phyloP scores from a whole-genome alignment of 2,797 vertebrate species.

The Neosilurus hyrtlii region DNA sequence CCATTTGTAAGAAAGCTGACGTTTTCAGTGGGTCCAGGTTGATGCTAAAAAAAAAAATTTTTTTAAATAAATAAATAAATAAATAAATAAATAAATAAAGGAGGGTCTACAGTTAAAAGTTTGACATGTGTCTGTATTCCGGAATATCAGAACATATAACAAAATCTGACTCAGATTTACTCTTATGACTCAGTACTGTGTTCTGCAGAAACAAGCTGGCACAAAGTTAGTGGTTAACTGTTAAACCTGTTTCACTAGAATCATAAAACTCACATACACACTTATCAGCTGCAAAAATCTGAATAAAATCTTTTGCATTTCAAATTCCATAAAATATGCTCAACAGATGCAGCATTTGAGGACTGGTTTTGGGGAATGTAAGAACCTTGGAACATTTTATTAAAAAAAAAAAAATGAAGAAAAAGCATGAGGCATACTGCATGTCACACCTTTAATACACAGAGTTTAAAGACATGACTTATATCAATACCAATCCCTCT shows the following conservation, averaged over 20 bases:
- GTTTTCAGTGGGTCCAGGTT: constrained; percentile 58
- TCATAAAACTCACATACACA: too few species aligned
- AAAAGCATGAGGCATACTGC: not conserved
- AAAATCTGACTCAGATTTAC: not conserved
- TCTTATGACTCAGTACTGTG: not conserved
- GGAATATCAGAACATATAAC: not conserved
- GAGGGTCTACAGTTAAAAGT: not conserved
- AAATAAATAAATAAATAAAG: not conserved
- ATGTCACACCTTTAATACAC: not conserved
- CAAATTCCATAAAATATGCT: not conserved
- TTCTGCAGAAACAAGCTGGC: not conserved
- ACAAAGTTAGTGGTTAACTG: not conserved
- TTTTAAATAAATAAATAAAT: too few species aligned
- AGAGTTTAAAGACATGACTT: not conserved
- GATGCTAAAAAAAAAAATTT: constrained; percentile 51
- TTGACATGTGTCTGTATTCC: not conserved
- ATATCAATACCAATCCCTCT: too few species aligned
- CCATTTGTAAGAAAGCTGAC: constrained; percentile 64
- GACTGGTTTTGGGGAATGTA: not conserved
- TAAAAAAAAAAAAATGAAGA: not conserved
- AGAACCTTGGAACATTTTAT: not conserved
- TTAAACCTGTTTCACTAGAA: not conserved
- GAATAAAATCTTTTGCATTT: not conserved
- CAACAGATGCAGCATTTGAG: too few species aligned
- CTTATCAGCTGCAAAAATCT: not conserved